Conservation (phyloP, 2,888 invertebrate genomes). For the Limnephilus lunatus region DNA sequence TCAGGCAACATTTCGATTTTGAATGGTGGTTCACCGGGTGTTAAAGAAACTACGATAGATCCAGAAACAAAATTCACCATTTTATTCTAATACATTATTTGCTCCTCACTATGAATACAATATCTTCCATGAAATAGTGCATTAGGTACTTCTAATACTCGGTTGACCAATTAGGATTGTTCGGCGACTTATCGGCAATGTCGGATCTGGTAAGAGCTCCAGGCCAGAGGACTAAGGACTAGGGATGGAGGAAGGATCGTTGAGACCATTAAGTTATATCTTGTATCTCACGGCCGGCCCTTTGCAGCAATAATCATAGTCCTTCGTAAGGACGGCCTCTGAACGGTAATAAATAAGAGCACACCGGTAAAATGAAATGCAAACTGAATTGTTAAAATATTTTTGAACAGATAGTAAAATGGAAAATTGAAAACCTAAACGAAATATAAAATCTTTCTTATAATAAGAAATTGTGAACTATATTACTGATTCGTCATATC, state of each 20-base stretch:
- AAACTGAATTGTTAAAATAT: neutral
- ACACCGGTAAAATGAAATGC: neutral
- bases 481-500: too few species aligned
- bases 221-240: neutral
- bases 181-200: conserved; percentile 6
- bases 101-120: neutral
- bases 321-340: neutral
- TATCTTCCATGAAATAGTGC: neutral
- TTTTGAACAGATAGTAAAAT: too few species aligned
- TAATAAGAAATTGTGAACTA: too few species aligned
- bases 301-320: neutral
- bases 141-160: neutral
- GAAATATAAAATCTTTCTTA: too few species aligned
- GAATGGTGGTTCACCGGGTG: too few species aligned
- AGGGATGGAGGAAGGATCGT: neutral
- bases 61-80: neutral
- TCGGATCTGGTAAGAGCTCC: conserved; percentile 11
- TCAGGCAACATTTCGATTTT: too few species aligned
- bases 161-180: conserved; percentile 17
- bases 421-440: too few species aligned
- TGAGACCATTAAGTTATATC: neutral
- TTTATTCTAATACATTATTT: neutral
- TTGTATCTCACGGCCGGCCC: neutral
- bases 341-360: neutral
- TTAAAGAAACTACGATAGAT: neutral